These are phyloP conservation scores for Lytechinus pictus DNA, from an alignment of 35 echinoderm and acorn worm genomes.

Conservation along the genomic window DNA sequence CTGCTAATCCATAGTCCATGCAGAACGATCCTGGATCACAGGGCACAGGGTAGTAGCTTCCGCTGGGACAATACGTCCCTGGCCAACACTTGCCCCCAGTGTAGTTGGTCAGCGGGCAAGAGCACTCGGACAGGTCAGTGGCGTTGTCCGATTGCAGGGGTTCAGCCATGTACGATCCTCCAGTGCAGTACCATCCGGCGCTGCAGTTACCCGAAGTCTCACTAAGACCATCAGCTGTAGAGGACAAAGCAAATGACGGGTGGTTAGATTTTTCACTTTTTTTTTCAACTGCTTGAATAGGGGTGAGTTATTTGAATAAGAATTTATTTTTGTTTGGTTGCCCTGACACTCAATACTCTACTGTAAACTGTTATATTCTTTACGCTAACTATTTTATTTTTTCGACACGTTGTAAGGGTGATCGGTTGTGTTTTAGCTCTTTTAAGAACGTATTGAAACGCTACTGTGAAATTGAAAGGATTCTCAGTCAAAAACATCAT, in stretches of 20 bases:
- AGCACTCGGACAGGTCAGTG: constrained; percentile 85
- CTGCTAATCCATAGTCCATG: constrained; percentile 67
- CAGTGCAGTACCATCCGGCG: constrained; percentile 95
- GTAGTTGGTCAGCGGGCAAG: constrained; percentile 88
- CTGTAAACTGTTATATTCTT: too few species aligned
- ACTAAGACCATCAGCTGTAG: constrained; percentile 75
- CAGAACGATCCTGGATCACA: constrained; percentile 87
- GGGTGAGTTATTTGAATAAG: too few species aligned
- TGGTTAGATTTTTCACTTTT: neutral
- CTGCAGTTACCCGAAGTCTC: constrained; percentile 82
- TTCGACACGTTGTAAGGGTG: too few species aligned
- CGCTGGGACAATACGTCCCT: constrained; percentile 92
- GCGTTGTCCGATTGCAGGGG: constrained; percentile 81
- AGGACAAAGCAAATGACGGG: constrained; percentile 38
- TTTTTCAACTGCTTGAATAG: neutral
- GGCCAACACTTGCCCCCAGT: constrained; percentile 99
- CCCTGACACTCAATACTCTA: too few species aligned
- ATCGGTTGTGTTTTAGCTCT: too few species aligned
- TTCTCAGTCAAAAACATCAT: too few species aligned
- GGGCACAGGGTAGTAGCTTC: constrained; percentile 77
- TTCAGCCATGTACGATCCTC: constrained; percentile 82
- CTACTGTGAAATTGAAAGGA: too few species aligned
- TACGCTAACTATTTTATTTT: too few species aligned
- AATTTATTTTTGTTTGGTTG: too few species aligned
- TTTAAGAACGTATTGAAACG: too few species aligned